These are phyloP conservation scores for Toxotes jaculatrix DNA, from an alignment of 2,113 vertebrate species.

Conservation along the genomic window DNA sequence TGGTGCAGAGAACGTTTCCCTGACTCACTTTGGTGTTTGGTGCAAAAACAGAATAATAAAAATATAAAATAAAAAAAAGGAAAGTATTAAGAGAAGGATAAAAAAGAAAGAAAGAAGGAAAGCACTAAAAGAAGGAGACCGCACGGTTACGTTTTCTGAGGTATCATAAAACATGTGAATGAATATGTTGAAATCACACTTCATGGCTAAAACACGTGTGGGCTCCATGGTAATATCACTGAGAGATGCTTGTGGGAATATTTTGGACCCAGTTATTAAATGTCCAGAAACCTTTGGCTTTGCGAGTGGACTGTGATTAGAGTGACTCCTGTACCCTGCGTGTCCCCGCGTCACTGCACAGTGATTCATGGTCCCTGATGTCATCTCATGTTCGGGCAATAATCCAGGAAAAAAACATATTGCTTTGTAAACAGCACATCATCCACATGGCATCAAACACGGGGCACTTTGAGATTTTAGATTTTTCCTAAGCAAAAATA, in stretches of 20 bases:
- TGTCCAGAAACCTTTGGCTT: conserved; percentile 13
- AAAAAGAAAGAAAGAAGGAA: too few relatives aligned
- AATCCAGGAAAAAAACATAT: conserved; percentile 20
- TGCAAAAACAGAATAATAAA: too few relatives aligned
- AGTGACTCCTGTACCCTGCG: conserved; percentile 18
- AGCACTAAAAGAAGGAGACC: too few relatives aligned
- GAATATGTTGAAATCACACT: not conserved
- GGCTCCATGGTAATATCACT: not conserved
- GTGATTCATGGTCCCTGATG: conserved; percentile 42
- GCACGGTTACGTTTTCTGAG: not conserved
- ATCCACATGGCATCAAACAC: conserved; percentile 34
- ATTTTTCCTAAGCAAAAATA: conserved; percentile 61
- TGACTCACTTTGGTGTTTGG: too few relatives aligned
- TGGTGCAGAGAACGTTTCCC: too few relatives aligned
- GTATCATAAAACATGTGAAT: not conserved
- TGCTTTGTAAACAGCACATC: conserved; percentile 38
- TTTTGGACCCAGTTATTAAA: conserved; percentile 5
- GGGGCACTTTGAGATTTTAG: conserved; percentile 46
- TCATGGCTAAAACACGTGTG: not conserved
- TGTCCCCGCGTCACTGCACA: not conserved
- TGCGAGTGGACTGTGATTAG: conserved; percentile 4
- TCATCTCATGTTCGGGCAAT: conserved; percentile 29
- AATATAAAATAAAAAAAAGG: too few relatives aligned
- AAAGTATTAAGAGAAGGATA: too few relatives aligned
- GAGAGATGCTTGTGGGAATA: not conserved